A percentile compares a stretch with the other conserved stretches of the same genome.
Conservation (phyloP, 2,888 invertebrate genomes). For the Saturnia japonica region DNA sequence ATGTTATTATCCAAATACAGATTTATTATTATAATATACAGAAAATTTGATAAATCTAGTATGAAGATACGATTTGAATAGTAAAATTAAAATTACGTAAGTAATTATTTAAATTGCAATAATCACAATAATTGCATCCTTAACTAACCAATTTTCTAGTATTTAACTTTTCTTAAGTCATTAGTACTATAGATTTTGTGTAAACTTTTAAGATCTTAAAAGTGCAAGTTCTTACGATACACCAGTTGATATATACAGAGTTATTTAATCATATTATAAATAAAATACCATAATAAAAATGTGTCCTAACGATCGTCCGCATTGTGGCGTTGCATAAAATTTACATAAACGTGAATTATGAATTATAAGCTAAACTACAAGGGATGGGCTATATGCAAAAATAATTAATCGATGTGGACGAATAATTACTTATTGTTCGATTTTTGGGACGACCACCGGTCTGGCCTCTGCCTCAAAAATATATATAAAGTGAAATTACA, state of each 20-base stretch:
- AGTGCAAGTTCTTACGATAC: neutral
- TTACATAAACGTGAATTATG: neutral
- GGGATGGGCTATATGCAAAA: neutral
- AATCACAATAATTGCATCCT: too few species aligned
- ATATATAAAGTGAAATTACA: neutral
- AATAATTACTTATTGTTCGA: neutral
- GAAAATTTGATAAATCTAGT: too few species aligned
- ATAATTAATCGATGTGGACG: neutral
- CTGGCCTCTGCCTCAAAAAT: neutral
- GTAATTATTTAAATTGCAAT: too few species aligned
- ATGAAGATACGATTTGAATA: too few species aligned
- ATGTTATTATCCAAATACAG: too few species aligned
- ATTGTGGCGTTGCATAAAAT: neutral
- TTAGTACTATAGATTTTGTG: neutral
- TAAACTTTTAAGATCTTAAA: neutral
- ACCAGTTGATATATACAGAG: neutral
- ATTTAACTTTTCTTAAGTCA: neutral
- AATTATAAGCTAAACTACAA: neutral
- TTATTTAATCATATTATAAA: neutral
- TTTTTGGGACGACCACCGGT: neutral
- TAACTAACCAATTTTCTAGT: too few species aligned
- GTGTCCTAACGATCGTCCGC: neutral
- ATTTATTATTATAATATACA: too few species aligned
- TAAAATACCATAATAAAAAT: neutral
- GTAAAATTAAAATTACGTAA: too few species aligned